Percentiles rank a stretch among this genome's conserved stretches.
phyloP scores from a whole-genome alignment of 2,113 vertebrate species.

The Genyomyrus donnyi region DNA sequence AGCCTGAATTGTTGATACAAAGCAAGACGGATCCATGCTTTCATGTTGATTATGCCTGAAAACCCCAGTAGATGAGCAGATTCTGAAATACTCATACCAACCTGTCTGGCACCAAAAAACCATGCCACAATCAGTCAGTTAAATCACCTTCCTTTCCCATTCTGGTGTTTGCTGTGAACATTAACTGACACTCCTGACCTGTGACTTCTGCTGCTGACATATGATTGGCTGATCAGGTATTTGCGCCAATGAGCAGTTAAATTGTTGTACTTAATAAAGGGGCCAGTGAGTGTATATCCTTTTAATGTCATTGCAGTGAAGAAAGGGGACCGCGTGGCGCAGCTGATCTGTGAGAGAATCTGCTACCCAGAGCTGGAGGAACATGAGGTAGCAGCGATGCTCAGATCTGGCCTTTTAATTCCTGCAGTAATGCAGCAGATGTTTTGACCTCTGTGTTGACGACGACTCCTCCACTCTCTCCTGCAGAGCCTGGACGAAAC shows the following conservation, averaged over 20 bases:
- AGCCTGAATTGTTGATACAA: too few species aligned
- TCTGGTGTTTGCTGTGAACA: not conserved
- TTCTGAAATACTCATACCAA: not conserved
- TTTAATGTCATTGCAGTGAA: conserved; percentile 64
- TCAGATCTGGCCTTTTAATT: conserved; percentile 26
- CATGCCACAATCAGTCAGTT: not conserved
- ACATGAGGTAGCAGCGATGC: conserved; percentile 59
- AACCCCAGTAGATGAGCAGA: not conserved
- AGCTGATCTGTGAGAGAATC: conserved; percentile 92
- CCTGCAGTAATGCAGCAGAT: not conserved
- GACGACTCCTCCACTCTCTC: not conserved
- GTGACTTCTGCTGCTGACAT: not conserved
- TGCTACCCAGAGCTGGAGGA: conserved; percentile 85
- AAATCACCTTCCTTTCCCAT: not conserved
- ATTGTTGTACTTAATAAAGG: not conserved
- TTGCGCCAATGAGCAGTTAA: not conserved
- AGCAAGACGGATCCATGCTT: too few species aligned
- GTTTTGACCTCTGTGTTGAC: not conserved
- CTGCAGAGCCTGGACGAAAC: conserved; percentile 73
- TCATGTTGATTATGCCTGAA: too few species aligned
- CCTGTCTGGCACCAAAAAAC: not conserved
- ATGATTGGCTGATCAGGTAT: not conserved
- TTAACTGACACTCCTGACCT: not conserved
- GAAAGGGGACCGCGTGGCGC: conserved; percentile 87
- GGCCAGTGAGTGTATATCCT: not conserved